These are phyloP conservation scores for Dyspetes luteomarginatus DNA, from an alignment of 2,888 invertebrate genomes.

Conservation along the genomic window DNA sequence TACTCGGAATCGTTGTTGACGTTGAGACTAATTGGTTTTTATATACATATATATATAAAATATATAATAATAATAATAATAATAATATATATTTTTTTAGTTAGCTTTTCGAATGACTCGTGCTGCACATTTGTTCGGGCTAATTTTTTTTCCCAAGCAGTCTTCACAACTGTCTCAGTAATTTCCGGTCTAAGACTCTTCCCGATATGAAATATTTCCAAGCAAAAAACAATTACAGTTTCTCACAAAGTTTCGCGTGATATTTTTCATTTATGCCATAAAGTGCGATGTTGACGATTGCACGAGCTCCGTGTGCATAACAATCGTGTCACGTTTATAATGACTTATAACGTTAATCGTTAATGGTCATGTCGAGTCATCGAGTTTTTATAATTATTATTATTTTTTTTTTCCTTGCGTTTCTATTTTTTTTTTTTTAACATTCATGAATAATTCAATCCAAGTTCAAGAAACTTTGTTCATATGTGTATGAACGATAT, in stretches of 20 bases:
- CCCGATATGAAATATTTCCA: conserved; percentile 16
- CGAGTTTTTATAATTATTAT: conserved; percentile 3
- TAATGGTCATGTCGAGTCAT: conserved; percentile 7
- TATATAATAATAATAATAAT: too few species aligned
- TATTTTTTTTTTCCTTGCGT: neutral
- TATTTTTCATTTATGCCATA: conserved; percentile 49
- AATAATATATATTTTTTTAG: too few species aligned
- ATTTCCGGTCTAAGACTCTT: neutral
- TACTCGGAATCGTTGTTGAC: conserved; percentile 75
- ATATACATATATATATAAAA: too few species aligned
- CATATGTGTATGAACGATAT: neutral
- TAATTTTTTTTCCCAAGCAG: neutral
- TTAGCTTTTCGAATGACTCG: neutral
- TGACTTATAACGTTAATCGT: neutral
- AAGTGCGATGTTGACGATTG: conserved; percentile 36
- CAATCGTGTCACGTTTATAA: conserved; percentile 39
- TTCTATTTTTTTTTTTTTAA: conserved; percentile 14
- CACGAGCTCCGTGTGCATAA: conserved; percentile 26
- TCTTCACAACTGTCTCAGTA: neutral
- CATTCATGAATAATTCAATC: conserved; percentile 31
- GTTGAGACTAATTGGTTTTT: conserved; percentile 70
- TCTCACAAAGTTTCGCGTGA: conserved; percentile 43
- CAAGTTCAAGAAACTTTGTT: conserved; percentile 49
- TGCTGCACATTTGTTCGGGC: neutral
- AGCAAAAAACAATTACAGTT: conserved; percentile 18